A percentile compares a stretch with the other conserved stretches of the same genome.
These are phyloP conservation scores for Omphaloscelis lunosa DNA, from an alignment of 2,888 invertebrate species.

Conservation along the genomic window DNA sequence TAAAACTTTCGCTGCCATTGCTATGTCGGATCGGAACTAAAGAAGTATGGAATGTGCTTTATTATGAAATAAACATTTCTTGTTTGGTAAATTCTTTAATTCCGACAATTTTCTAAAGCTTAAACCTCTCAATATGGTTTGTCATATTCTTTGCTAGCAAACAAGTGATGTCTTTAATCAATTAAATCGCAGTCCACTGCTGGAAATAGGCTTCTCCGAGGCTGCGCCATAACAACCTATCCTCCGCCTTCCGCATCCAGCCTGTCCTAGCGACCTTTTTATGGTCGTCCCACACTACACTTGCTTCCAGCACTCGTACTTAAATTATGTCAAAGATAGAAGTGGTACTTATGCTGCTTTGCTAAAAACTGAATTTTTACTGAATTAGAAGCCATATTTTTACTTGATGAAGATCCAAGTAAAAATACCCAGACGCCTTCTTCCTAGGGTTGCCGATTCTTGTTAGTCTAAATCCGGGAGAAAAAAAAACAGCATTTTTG, in stretches of 20 bases:
- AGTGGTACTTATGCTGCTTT: too few species aligned
- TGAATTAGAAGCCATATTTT: not conserved
- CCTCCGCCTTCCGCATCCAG: too few species aligned
- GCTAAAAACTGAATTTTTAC: not conserved
- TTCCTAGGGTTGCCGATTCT: too few species aligned
- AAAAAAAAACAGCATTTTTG: too few species aligned
- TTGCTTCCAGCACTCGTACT: not conserved
- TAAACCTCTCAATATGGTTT: not conserved
- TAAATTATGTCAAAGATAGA: too few species aligned
- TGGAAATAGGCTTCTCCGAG: not conserved
- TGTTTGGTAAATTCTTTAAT: not conserved
- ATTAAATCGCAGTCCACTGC: not conserved
- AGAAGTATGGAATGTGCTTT: not conserved
- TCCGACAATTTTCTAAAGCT: not conserved
- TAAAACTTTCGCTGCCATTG: constrained; percentile 40
- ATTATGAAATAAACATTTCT: constrained; percentile 1
- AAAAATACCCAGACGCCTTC: not conserved
- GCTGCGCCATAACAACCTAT: not conserved
- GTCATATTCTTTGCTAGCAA: not conserved
- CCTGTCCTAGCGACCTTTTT: not conserved
- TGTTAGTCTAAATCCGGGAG: too few species aligned
- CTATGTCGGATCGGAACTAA: constrained; percentile 17
- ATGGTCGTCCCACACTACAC: not conserved
- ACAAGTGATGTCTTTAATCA: not conserved
- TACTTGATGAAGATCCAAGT: not conserved